A percentile compares a stretch with the other conserved stretches of the same genome.
phyloP scores from a whole-genome alignment of 2,888 invertebrate species.

The Stenoptilia bipunctidactyla region DNA sequence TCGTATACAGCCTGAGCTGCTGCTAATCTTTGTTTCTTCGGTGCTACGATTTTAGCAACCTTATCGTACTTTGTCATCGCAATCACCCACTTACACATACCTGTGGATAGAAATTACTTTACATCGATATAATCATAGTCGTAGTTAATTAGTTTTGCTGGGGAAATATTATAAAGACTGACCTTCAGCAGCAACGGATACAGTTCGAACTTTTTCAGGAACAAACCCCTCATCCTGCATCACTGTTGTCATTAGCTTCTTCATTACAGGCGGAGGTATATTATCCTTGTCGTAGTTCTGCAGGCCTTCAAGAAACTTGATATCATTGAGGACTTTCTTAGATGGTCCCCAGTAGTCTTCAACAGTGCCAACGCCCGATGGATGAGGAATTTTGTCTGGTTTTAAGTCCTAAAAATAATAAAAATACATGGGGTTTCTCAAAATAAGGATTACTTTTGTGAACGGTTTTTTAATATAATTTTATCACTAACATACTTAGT shows the following conservation, averaged over 20 bases:
- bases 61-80: slow-evolving; percentile 96
- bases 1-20: slow-evolving; percentile 87
- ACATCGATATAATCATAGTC: no score
- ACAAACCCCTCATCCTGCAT: slow-evolving; percentile 89
- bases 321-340: slow-evolving; percentile 88
- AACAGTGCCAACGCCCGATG: slow-evolving; percentile 84
- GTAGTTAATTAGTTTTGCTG: no score
- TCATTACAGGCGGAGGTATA: slow-evolving; percentile 86
- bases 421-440: no score
- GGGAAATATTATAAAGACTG: no score
- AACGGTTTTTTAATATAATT: no score
- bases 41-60: slow-evolving; percentile 92
- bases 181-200: slow-evolving; percentile 92
- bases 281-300: slow-evolving; percentile 94
- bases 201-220: slow-evolving; percentile 89
- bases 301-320: slow-evolving; percentile 90
- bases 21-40: slow-evolving; percentile 90
- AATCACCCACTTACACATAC: slow-evolving; percentile 93
- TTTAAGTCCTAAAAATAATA: slow-evolving; percentile 82
- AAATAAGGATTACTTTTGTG: no score
- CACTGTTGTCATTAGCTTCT: slow-evolving; percentile 85
- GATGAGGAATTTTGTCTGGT: slow-evolving; percentile 87
- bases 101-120: no score
- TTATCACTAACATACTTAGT: no score
- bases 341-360: slow-evolving; percentile 97